Conservation (phyloP, 2,888 invertebrate species). For the Tenthredo scrophulariae region DNA sequence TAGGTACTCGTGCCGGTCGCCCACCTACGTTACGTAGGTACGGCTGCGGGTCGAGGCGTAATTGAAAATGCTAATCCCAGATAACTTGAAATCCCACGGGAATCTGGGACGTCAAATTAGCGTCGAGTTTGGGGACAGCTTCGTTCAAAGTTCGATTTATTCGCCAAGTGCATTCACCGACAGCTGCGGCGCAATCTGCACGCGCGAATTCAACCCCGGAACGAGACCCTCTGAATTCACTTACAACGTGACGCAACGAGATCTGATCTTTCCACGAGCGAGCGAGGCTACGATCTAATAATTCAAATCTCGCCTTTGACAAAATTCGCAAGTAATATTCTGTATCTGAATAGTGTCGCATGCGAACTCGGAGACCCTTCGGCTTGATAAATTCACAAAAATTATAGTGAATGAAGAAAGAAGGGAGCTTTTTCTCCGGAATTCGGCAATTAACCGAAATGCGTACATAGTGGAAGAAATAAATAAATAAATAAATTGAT, state of each 20-base stretch:
- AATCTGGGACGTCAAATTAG: conserved; percentile 48
- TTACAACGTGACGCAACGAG: neutral
- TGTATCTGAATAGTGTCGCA: neutral
- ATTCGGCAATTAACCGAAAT: neutral
- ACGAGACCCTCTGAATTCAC: neutral
- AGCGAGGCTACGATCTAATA: neutral
- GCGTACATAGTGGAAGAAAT: neutral
- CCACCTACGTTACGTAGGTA: conserved; percentile 16
- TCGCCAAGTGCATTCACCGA: conserved; percentile 45
- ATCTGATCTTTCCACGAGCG: neutral
- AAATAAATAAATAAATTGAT: neutral
- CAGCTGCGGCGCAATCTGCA: conserved; percentile 42
- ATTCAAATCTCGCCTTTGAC: neutral
- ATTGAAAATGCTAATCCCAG: conserved; percentile 52
- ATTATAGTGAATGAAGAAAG: neutral
- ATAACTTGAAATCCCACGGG: conserved; percentile 49
- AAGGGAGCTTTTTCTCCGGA: neutral
- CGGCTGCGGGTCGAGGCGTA: conserved; percentile 36
- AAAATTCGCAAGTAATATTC: neutral
- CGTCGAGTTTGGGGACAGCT: conserved; percentile 47
- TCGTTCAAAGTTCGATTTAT: conserved; percentile 49
- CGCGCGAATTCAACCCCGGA: conserved; percentile 21
- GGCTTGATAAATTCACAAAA: neutral
- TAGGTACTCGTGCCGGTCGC: conserved; percentile 5
- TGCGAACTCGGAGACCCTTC: neutral